A percentile compares a stretch with the other conserved stretches of the same genome.
Conservation (phyloP, 2,888 invertebrate species). For the Slavum lentiscoides region DNA sequence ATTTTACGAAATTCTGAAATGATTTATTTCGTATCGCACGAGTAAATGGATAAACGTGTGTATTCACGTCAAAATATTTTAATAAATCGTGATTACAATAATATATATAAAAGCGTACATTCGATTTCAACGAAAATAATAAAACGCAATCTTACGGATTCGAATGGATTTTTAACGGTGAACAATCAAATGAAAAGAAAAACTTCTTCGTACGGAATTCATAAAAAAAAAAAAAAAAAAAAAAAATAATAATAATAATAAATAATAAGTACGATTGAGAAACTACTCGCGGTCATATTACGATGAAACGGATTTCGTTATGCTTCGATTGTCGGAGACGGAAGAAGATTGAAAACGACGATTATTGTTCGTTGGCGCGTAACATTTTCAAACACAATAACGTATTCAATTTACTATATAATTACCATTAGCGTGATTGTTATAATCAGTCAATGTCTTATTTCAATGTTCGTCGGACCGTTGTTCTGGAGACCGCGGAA, state of each 20-base stretch:
- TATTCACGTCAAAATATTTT: too few relatives aligned
- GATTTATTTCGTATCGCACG: too few relatives aligned
- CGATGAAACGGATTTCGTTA: background rate
- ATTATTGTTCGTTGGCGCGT: conserved; percentile 9
- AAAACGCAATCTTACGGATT: too few relatives aligned
- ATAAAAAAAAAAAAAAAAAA: too few relatives aligned
- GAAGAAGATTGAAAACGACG: conserved; percentile 11
- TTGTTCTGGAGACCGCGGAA: background rate
- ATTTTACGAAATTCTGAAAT: too few relatives aligned
- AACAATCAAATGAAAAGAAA: too few relatives aligned
- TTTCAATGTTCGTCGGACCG: conserved; percentile 20
- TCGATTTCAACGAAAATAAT: too few relatives aligned
- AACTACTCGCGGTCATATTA: background rate
- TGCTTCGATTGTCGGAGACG: background rate
- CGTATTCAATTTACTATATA: conserved; percentile 22
- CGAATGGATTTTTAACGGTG: too few relatives aligned
- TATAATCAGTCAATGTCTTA: conserved; percentile 30
- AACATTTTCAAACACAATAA: conserved; percentile 24
- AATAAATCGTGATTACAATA: too few relatives aligned
- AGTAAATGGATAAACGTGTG: too few relatives aligned
- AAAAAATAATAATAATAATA: background rate
- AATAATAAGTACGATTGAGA: background rate
- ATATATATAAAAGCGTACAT: too few relatives aligned
- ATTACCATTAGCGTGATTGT: conserved; percentile 34
- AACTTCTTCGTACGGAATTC: too few relatives aligned